These are phyloP conservation scores for Gnathonemus longibarbis DNA, from an alignment of 2,113 vertebrate genomes.

Conservation along the genomic window DNA sequence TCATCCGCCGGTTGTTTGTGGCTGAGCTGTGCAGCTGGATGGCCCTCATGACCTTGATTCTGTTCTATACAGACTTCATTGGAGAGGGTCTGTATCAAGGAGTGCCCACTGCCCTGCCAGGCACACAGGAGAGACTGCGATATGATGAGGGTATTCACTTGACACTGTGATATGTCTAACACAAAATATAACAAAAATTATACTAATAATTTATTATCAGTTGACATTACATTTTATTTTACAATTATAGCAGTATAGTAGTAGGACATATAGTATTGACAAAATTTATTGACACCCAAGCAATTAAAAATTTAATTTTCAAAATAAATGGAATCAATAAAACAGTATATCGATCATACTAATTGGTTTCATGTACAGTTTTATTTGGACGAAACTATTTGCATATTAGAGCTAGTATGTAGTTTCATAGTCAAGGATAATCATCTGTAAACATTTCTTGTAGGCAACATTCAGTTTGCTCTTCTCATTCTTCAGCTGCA, in stretches of 20 bases:
- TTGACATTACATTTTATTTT: neutral
- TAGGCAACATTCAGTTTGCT: neutral
- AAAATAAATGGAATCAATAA: neutral
- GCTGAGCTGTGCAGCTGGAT: conserved; percentile 82
- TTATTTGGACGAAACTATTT: neutral
- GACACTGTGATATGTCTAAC: neutral
- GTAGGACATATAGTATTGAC: neutral
- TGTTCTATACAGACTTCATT: conserved; percentile 81
- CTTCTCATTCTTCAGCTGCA: neutral
- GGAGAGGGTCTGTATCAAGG: conserved; percentile 76
- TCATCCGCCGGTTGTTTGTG: conserved; percentile 67
- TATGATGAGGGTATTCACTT: conserved; percentile 71
- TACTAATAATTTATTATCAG: neutral
- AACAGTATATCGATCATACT: neutral
- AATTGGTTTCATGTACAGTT: neutral
- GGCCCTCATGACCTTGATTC: conserved; percentile 76
- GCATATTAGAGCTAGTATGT: neutral
- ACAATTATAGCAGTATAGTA: neutral
- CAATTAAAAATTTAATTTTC: neutral
- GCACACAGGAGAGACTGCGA: conserved; percentile 60
- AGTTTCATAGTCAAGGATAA: neutral
- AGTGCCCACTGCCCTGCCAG: conserved; percentile 65
- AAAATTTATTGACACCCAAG: neutral
- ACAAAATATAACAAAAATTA: neutral
- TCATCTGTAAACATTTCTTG: neutral